A percentile compares a stretch with the other conserved stretches of the same genome.
These are phyloP conservation scores for Caenorhabditis sp. DNA, from an alignment of 2,888 invertebrate genomes.

Conservation along the genomic window DNA sequence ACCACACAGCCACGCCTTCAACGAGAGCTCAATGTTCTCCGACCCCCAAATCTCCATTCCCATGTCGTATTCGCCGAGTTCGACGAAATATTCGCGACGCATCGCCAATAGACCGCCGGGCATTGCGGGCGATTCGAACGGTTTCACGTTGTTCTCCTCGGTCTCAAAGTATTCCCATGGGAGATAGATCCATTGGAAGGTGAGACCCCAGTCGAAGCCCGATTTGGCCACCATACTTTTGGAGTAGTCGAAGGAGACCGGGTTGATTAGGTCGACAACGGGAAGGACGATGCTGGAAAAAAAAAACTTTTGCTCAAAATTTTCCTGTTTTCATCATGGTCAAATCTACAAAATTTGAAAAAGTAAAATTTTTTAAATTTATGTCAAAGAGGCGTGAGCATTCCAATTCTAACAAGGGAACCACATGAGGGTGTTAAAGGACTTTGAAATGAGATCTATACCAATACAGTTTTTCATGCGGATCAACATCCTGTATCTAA, in stretches of 20 bases:
- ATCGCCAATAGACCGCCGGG: constrained; percentile 92
- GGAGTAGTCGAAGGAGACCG: constrained; percentile 86
- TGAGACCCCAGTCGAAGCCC: constrained; percentile 98
- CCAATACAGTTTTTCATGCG: too few species aligned
- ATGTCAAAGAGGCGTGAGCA: too few species aligned
- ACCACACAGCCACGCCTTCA: constrained; percentile 88
- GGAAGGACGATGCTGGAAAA: constrained; percentile 88
- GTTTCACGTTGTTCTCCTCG: constrained; percentile 77
- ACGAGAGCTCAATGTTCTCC: constrained; percentile 75
- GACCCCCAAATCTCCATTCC: constrained; percentile 99
- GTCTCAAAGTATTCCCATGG: constrained; percentile 79
- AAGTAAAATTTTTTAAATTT: too few species aligned
- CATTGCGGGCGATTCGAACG: constrained; percentile 86
- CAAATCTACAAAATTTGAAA: too few species aligned
- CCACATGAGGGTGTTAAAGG: too few species aligned
- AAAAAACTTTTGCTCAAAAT: too few species aligned
- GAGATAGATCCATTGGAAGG: constrained; percentile 87
- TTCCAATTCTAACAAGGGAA: too few species aligned
- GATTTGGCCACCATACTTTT: constrained; percentile 98
- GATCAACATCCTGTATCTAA: too few species aligned
- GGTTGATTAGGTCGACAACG: constrained; percentile 97
- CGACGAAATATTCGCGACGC: constrained; percentile 93
- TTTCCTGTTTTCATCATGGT: too few species aligned
- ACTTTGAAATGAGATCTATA: too few species aligned
- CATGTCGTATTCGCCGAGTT: constrained; percentile 95